Conservation (phyloP, 1,140 invertebrate genomes). For the Aricia agestis region DNA sequence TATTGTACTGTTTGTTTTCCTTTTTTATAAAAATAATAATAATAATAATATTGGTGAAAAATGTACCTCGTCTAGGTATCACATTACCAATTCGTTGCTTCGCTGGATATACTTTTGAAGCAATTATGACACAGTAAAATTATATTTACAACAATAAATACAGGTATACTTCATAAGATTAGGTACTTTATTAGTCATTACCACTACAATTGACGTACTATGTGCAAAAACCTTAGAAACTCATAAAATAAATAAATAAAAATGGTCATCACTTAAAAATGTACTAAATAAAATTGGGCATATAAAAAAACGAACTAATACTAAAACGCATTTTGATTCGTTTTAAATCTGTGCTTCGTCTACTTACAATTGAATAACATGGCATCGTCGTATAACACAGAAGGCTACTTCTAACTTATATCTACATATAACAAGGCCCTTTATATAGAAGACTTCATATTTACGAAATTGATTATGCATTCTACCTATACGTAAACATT, state of each 20-base stretch:
- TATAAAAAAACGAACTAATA: slow-evolving; percentile 59
- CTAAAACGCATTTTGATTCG: slow-evolving; percentile 68
- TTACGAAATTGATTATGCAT: slow-evolving; percentile 16
- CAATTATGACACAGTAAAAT: slow-evolving; percentile 25
- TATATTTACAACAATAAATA: slow-evolving; percentile 30
- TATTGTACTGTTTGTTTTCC: too few relatives aligned
- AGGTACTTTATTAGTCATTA: slow-evolving; percentile 24
- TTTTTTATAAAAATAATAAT: too few relatives aligned
- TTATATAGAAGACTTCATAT: slow-evolving; percentile 52
- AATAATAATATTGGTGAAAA: not conserved
- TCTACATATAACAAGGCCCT: slow-evolving; percentile 55
- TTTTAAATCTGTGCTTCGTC: slow-evolving; percentile 35
- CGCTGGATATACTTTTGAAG: slow-evolving; percentile 31
- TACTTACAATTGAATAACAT: slow-evolving; percentile 49
- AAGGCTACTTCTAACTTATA: slow-evolving; percentile 34
- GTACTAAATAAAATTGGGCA: slow-evolving; percentile 43
- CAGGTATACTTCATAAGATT: slow-evolving; percentile 42
- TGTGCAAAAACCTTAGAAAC: slow-evolving; percentile 28
- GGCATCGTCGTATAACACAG: slow-evolving; percentile 48
- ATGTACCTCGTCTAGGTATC: slow-evolving; percentile 29
- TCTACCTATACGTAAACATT: slow-evolving; percentile 6
- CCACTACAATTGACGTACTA: slow-evolving; percentile 45
- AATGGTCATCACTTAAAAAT: slow-evolving; percentile 23
- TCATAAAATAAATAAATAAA: slow-evolving; percentile 28
- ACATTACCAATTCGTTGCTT: slow-evolving; percentile 43